Percentiles rank a stretch among this genome's conserved stretches.
Evolutionary conservation across 2,113 vertebrate species (phyloP).

Genomic region (Bombycilla garrulus): DNA sequence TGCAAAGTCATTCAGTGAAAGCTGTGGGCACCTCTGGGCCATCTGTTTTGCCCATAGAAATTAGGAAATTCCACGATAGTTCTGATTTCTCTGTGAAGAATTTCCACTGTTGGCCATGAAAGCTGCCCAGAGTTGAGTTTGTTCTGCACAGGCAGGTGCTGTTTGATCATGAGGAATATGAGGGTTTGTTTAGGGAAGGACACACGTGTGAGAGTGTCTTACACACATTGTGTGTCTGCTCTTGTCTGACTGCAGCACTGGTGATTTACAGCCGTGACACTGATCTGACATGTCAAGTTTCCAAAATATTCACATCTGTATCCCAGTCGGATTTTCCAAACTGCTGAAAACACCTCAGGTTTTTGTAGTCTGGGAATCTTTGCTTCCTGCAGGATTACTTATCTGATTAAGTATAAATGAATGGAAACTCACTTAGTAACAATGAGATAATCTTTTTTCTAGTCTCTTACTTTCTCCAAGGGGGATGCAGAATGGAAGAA

Average conservation of each 20-base stretch:
- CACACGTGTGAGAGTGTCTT: neutral
- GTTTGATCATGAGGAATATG: neutral
- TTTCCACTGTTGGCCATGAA: neutral
- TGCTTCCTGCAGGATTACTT: neutral
- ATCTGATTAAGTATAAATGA: neutral
- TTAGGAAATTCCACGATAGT: neutral
- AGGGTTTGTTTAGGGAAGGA: neutral
- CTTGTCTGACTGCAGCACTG: neutral
- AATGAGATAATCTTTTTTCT: neutral
- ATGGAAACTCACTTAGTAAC: neutral
- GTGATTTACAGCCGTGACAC: neutral
- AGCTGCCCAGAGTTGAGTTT: neutral
- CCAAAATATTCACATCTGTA: neutral
- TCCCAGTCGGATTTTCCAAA: neutral
- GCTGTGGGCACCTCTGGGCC: neutral
- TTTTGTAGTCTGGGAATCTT: neutral
- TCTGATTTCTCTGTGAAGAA: neutral
- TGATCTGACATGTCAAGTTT: neutral
- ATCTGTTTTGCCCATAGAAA: neutral
- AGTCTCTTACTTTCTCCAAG: neutral
- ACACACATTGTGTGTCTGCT: neutral
- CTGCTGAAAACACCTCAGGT: neutral
- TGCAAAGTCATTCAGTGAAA: neutral
- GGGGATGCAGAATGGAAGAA: neutral
- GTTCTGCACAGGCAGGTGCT: neutral